Percentiles rank a stretch among this genome's conserved stretches.
phyloP scores from a whole-genome alignment of 2,797 vertebrate genomes.

The Pseudomugil gertrudae region DNA sequence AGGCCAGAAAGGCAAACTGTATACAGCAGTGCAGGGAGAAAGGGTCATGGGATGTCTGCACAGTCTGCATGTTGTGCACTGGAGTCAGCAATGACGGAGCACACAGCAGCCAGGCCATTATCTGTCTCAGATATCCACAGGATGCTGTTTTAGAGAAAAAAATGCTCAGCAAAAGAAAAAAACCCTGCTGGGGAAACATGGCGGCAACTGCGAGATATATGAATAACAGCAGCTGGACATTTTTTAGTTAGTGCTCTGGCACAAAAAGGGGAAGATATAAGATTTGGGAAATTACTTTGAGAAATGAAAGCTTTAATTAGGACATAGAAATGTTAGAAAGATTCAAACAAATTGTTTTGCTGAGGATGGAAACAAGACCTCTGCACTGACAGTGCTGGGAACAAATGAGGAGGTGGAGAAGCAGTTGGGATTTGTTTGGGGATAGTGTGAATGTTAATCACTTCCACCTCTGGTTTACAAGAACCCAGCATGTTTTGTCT shows the following conservation, averaged over 20 bases:
- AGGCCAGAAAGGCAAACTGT: conserved; percentile 35
- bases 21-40: conserved; percentile 21
- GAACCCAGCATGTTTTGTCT: conserved; percentile 65
- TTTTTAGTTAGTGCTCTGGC: conserved; percentile 10
- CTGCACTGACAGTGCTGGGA: conserved; percentile 42
- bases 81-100: conserved; percentile 59
- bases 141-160: conserved; percentile 24
- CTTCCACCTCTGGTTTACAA: conserved; percentile 71
- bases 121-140: conserved; percentile 52
- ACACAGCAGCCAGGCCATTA: conserved; percentile 23
- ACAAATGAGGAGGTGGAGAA: conserved; percentile 55
- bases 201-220: conserved; percentile 9
- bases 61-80: conserved; percentile 55
- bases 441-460: conserved; percentile 67
- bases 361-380: conserved; percentile 43
- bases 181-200: conserved; percentile 13
- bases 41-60: conserved; percentile 51
- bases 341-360: conserved; percentile 44
- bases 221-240: conserved; percentile 41
- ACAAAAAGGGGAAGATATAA: conserved; percentile 4
- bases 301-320: conserved; percentile 54
- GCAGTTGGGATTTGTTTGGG: conserved; percentile 48
- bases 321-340: conserved; percentile 36
- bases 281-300: conserved; percentile 31
- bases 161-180: conserved; percentile 19